Percentiles rank a stretch among this genome's conserved stretches.
phyloP scores from a whole-genome alignment of 2,888 invertebrate genomes.

The Didymodactylos carnosus region DNA sequence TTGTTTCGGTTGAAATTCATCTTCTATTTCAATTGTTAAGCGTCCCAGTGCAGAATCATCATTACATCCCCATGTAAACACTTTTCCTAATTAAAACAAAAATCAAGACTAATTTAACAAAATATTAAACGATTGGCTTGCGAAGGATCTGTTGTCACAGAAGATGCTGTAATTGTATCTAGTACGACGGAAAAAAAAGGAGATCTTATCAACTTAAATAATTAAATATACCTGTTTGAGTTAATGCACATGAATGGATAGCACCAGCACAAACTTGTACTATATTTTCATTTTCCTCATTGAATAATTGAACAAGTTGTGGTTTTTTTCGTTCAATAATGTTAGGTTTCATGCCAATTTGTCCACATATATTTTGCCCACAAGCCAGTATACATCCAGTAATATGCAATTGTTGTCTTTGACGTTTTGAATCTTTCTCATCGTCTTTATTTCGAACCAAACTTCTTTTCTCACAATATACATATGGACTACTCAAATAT shows the following conservation, averaged over 20 bases:
- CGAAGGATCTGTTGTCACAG: no score
- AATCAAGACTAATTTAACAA: not conserved
- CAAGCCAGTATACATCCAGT: not conserved
- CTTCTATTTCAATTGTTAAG: constrained; percentile 45
- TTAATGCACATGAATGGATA: constrained; percentile 73
- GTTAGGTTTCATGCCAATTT: not conserved
- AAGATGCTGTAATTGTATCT: no score
- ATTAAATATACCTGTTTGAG: constrained; percentile 43
- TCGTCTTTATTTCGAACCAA: no score
- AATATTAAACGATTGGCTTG: not conserved
- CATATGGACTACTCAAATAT: no score
- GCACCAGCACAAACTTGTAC: constrained; percentile 53
- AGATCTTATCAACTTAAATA: not conserved
- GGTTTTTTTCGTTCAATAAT: constrained; percentile 13
- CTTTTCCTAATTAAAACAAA: constrained; percentile 33
- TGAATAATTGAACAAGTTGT: not conserved
- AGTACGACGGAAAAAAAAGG: not conserved
- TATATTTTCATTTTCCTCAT: not conserved
- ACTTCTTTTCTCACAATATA: no score
- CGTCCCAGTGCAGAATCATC: constrained; percentile 86
- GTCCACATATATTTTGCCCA: constrained; percentile 9
- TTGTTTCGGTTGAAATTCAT: constrained; percentile 40
- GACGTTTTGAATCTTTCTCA: no score
- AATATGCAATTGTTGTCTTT: not conserved
- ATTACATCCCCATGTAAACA: constrained; percentile 80